Percentiles rank a stretch among this genome's conserved stretches.
Evolutionary conservation across 2,797 vertebrate species (phyloP).

Genomic region (Danio tinwini): DNA sequence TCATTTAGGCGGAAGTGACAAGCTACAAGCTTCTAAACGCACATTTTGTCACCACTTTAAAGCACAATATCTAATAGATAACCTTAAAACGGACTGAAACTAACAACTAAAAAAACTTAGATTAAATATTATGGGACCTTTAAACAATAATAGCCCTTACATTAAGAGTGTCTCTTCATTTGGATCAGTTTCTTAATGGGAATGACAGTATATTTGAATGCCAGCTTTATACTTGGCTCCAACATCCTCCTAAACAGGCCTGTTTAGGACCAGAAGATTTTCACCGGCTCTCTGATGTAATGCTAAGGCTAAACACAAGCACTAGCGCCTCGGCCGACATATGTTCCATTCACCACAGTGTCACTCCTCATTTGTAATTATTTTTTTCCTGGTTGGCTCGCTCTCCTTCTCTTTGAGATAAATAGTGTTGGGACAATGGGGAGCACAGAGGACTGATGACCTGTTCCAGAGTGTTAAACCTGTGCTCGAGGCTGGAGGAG

Average conservation of each 20-base stretch:
- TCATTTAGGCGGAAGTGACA: too few species aligned
- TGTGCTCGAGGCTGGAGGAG: conserved; percentile 72
- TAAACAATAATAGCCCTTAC: too few species aligned
- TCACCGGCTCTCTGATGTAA: conserved; percentile 71
- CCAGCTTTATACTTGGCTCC: conserved; percentile 39
- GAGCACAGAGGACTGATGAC: conserved; percentile 83
- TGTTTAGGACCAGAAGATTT: conserved; percentile 55
- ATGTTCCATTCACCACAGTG: conserved; percentile 91
- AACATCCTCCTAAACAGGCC: conserved; percentile 38
- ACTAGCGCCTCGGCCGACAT: conserved; percentile 86
- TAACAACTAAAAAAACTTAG: too few species aligned
- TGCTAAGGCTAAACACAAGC: conserved; percentile 64
- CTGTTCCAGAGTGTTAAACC: conserved; percentile 87
- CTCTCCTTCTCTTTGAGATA: conserved; percentile 78
- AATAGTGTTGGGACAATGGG: conserved; percentile 80
- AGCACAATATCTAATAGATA: too few species aligned
- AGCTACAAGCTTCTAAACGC: too few species aligned
- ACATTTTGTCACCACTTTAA: too few species aligned
- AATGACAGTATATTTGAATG: conserved; percentile 39
- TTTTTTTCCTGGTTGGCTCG: conserved; percentile 75
- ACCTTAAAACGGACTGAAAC: too few species aligned
- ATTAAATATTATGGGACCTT: too few species aligned
- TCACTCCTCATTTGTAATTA: conserved; percentile 96
- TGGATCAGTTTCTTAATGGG: conserved; percentile 20
- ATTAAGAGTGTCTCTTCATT: conserved; percentile 22